Evolutionary conservation across 1,140 invertebrate species (phyloP), one percentile per base, ranked within the genome.

Genomic region (Protaetia brevitarsis): DNA sequence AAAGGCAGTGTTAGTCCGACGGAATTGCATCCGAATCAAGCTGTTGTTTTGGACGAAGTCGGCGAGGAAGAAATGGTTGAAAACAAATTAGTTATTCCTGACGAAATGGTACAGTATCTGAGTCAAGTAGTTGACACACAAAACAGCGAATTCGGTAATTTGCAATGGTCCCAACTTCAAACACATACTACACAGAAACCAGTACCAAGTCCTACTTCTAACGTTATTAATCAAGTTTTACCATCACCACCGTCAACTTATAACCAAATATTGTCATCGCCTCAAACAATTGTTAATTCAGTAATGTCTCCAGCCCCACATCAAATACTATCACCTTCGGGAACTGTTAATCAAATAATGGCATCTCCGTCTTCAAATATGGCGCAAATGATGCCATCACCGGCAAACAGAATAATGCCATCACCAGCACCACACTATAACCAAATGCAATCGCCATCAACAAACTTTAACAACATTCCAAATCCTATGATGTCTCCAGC

Each of bases 101-200:
- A 97, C 78, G 96, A 98, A 78, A 96, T 98, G 93, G 71, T 95
- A 74, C 88, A 92, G 78, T 97, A 96, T 81, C 84, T 98, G 69
- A 95, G 93, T 81, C 92, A 95, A 85, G 86, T 88, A 19, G 76
- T 77, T 10, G 77, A 79, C 64, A 74, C 66, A 10, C 74, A 77
- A 29, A 73, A 68, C 28, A 69, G 19, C 19, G 68, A 70, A 26
- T 66, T 66, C 26, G 65, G 37, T 56, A 64, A 59, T 37, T 19
- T 68, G 60, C 29, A 57, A 60, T 63, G 63, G 61, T 28, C 56
- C 26, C 23, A 66, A 45, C 13, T 2, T 62, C 19, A 8, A 62
- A 59, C 10, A 3, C 13, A 26, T 36, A 1, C 30, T 30, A 28
- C 19, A 10, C 72, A 72, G 21, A 74, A 74, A 28, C 70, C 71